Evolutionary conservation across 1,140 invertebrate species (phyloP).

Genomic region (Helicoverpa zea): DNA sequence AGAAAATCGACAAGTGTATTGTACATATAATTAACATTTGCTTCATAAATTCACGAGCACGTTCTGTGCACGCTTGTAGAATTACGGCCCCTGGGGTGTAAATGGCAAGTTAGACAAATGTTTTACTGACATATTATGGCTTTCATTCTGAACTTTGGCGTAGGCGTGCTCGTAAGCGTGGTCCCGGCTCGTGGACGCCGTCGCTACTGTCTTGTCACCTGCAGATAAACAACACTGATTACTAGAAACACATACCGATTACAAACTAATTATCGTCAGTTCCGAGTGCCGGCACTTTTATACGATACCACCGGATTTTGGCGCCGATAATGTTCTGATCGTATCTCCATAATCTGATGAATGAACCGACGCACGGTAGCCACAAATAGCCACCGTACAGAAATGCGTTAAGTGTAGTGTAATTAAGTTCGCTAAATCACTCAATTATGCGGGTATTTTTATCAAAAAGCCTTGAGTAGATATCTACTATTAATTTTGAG

Average conservation of each 20-base stretch:
- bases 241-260: constrained; percentile 38
- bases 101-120: neutral
- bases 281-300: constrained; percentile 65
- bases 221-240: constrained; percentile 55
- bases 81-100: too few relatives aligned
- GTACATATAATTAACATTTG: too few relatives aligned
- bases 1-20: too few relatives aligned
- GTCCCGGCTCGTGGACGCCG: constrained; percentile 77
- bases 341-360: constrained; percentile 43
- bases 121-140: constrained; percentile 55
- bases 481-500: neutral
- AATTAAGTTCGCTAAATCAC: neutral
- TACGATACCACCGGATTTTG: constrained; percentile 35
- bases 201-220: constrained; percentile 72
- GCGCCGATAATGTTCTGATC: constrained; percentile 34
- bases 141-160: constrained; percentile 82
- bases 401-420: neutral
- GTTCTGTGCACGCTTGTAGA: too few relatives aligned
- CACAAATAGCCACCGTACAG: neutral
- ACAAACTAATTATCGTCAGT: constrained; percentile 50
- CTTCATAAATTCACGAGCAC: too few relatives aligned
- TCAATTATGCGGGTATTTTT: constrained; percentile 22
- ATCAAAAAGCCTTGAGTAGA: constrained; percentile 11
- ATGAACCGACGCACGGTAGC: constrained; percentile 39
- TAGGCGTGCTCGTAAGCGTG: constrained; percentile 85